Percentiles rank a stretch among this genome's conserved stretches.
Evolutionary conservation across 2,797 vertebrate species (phyloP).

Genomic region (Peromyscus aztecus): DNA sequence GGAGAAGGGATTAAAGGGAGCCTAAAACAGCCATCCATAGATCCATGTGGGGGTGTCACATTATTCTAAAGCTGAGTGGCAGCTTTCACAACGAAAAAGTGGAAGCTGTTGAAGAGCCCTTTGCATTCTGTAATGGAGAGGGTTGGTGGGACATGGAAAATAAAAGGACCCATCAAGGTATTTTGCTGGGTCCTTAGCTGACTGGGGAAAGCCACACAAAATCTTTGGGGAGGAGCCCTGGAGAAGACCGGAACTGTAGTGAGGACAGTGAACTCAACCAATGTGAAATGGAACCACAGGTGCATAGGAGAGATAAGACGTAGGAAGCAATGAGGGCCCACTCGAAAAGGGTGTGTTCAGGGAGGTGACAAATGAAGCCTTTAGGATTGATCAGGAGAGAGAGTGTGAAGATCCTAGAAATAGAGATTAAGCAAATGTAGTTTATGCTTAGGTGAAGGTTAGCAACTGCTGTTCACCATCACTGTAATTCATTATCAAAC

Average conservation of each 20-base stretch:
- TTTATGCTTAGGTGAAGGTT: background rate
- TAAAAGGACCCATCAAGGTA: background rate
- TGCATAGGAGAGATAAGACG: background rate
- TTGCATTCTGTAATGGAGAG: conserved; percentile 2
- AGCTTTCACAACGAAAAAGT: conserved; percentile 4
- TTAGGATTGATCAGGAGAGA: background rate
- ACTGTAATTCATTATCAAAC: background rate
- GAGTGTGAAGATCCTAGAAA: too few species aligned
- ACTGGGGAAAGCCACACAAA: background rate
- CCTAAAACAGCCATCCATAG: background rate
- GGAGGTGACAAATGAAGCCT: background rate
- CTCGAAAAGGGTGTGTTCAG: background rate
- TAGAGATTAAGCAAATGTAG: background rate
- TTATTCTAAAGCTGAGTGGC: background rate
- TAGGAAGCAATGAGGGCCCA: background rate
- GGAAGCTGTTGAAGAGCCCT: background rate
- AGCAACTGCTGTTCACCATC: too few species aligned
- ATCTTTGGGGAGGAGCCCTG: background rate
- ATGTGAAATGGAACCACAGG: background rate
- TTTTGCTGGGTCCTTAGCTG: background rate
- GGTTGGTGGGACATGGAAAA: background rate
- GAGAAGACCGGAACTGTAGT: background rate
- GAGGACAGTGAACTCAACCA: background rate
- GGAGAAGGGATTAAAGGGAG: background rate
- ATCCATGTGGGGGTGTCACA: too few species aligned